These are phyloP conservation scores for Plusia festucae DNA, from an alignment of 2,888 invertebrate species.

Conservation along the genomic window DNA sequence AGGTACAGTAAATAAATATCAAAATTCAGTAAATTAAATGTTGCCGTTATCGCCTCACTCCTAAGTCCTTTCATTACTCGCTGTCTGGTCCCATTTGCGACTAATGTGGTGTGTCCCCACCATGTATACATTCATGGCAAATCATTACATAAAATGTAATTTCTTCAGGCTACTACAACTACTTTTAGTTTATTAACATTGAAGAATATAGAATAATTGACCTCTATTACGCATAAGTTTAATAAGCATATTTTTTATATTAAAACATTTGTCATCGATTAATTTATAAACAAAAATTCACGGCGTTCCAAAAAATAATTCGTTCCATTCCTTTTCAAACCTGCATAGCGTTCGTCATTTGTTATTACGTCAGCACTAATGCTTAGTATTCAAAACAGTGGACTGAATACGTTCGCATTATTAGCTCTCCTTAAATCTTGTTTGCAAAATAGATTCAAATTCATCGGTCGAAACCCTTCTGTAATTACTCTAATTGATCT, in stretches of 20 bases:
- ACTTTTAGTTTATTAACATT: too few species aligned
- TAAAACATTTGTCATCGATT: too few species aligned
- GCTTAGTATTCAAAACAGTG: constrained; percentile 45
- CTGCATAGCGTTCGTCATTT: constrained; percentile 12
- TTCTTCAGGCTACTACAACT: too few species aligned
- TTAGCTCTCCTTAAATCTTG: constrained; percentile 9
- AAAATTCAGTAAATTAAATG: neutral
- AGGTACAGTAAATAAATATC: neutral
- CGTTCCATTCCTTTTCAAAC: neutral
- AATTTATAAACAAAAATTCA: too few species aligned
- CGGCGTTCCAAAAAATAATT: neutral
- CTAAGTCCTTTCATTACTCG: neutral
- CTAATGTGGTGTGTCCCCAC: too few species aligned
- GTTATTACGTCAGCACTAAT: constrained; percentile 21
- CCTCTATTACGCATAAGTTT: too few species aligned
- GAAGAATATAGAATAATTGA: too few species aligned
- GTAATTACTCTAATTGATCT: neutral
- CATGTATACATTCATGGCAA: neutral
- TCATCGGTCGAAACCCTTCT: neutral
- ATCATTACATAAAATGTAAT: neutral
- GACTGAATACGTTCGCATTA: constrained; percentile 39
- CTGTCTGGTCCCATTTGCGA: neutral
- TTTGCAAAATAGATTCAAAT: neutral
- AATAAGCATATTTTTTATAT: too few species aligned
- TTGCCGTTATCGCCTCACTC: neutral